Evolutionary conservation across 2,888 invertebrate species (phyloP).

Genomic region (Isotomurus palustris): DNA sequence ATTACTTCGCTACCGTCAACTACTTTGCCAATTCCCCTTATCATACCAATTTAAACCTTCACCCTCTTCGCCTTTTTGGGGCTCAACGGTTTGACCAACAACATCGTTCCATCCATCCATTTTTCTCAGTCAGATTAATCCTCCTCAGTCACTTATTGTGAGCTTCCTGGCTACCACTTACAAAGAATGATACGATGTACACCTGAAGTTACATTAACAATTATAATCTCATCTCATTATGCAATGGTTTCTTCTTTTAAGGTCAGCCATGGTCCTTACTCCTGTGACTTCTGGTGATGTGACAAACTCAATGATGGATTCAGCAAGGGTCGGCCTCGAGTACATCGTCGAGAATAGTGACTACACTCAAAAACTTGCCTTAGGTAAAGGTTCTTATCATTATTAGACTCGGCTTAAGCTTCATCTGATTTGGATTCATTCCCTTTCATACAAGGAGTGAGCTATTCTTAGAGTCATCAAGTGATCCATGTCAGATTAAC

Average conservation of each 20-base stretch:
- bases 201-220: neutral
- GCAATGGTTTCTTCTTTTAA: constrained; percentile 5
- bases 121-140: too few species aligned
- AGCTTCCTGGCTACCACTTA: neutral
- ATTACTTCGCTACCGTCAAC: too few species aligned
- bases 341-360: constrained; percentile 91
- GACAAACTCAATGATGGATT: constrained; percentile 63
- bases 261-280: constrained; percentile 11
- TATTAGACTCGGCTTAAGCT: too few species aligned
- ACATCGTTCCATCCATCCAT: neutral
- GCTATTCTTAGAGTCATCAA: too few species aligned
- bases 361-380: constrained; percentile 83
- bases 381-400: constrained; percentile 54
- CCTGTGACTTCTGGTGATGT: constrained; percentile 14
- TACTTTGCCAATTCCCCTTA: constrained; percentile 5
- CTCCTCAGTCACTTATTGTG: neutral
- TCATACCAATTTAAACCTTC: constrained; percentile 40
- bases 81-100: neutral
- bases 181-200: neutral
- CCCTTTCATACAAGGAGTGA: too few species aligned
- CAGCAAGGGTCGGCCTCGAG: constrained; percentile 79
- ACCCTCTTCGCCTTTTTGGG: constrained; percentile 47
- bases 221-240: too few species aligned
- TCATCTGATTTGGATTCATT: too few species aligned
- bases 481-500: too few species aligned